Evolutionary conservation across 1,140 invertebrate species (phyloP).

Genomic region (Bombus polaris): DNA sequence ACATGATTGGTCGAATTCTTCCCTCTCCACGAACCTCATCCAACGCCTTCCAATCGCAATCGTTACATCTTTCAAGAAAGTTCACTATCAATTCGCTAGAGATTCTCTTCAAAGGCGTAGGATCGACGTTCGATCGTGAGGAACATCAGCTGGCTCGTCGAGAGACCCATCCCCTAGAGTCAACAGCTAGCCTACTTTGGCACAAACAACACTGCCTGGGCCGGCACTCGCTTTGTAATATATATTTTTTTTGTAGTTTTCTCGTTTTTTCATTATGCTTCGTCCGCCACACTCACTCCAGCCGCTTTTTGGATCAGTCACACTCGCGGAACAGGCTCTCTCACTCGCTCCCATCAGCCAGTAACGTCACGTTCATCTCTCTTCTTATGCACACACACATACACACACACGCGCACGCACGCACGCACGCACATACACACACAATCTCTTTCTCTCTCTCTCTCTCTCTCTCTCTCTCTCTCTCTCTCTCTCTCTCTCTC

Average conservation of each 20-base stretch:
- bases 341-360: slow-evolving; percentile 38
- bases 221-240: slow-evolving; percentile 80
- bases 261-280: slow-evolving; percentile 18
- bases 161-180: slow-evolving; percentile 51
- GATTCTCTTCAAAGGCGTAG: neutral
- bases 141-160: slow-evolving; percentile 19
- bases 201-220: slow-evolving; percentile 77
- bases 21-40: neutral
- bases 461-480: slow-evolving; percentile 26
- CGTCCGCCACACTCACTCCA: slow-evolving; percentile 31
- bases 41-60: neutral
- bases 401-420: neutral
- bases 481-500: slow-evolving; percentile 26
- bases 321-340: slow-evolving; percentile 44
- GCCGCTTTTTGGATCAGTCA: slow-evolving; percentile 45
- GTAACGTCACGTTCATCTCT: slow-evolving; percentile 17
- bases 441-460: neutral
- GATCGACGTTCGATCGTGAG: slow-evolving; percentile 40
- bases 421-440: neutral
- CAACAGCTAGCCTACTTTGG: slow-evolving; percentile 79
- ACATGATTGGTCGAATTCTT: slow-evolving; percentile 59
- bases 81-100: neutral
- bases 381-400: neutral
- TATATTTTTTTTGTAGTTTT: slow-evolving; percentile 52
- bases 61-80: neutral